Evolutionary conservation across 2,113 vertebrate species (phyloP).

Genomic region (Brachyhypopomus gauderio): DNA sequence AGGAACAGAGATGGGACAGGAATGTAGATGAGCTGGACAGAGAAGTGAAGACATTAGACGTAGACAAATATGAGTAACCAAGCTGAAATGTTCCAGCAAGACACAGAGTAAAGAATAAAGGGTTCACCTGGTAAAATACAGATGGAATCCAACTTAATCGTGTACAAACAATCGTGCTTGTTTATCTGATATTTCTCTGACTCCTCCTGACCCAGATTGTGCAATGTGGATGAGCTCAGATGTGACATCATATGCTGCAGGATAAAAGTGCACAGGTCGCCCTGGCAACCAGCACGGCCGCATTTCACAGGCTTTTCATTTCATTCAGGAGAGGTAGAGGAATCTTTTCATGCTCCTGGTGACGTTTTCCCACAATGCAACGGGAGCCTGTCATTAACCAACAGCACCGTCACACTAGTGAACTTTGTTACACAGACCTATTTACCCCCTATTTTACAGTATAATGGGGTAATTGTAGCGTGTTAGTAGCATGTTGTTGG

Average conservation of each 20-base stretch:
- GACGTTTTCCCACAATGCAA: not conserved
- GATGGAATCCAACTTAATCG: too few species aligned
- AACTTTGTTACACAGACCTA: not conserved
- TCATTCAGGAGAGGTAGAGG: not conserved
- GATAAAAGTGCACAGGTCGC: slow-evolving; percentile 2
- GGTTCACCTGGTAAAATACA: too few species aligned
- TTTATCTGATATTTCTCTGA: not conserved
- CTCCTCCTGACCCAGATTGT: not conserved
- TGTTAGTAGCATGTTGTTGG: too few species aligned
- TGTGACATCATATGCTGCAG: not conserved
- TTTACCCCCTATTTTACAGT: not conserved
- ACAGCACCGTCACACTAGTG: not conserved
- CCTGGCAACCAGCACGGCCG: not conserved
- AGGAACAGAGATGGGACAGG: too few species aligned
- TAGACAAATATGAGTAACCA: too few species aligned
- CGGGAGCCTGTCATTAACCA: slow-evolving; percentile 2
- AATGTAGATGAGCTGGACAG: too few species aligned
- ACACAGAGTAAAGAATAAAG: too few species aligned
- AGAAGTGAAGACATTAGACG: too few species aligned
- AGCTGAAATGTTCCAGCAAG: too few species aligned
- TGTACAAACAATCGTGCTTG: too few species aligned
- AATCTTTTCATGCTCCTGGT: not conserved
- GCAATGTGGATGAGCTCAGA: not conserved
- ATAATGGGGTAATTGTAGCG: too few species aligned
- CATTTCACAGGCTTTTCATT: slow-evolving; percentile 5